Evolutionary conservation across 2,113 vertebrate species (phyloP), one percentile per base, ranked within the genome.

Genomic region (Solenodon paradoxus): DNA sequence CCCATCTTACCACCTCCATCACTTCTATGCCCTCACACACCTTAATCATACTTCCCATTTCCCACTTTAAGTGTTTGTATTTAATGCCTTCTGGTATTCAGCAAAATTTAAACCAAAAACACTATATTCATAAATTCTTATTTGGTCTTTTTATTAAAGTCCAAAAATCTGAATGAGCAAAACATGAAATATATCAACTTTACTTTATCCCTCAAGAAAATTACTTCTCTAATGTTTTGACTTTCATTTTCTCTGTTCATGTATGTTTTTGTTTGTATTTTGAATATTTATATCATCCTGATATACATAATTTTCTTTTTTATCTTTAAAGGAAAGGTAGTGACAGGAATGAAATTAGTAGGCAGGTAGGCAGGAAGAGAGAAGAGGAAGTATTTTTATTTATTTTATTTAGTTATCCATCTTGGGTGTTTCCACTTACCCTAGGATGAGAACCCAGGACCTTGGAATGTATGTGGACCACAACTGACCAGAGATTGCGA

Each of bases 81-180:
- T 64, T 59, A 49, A 13, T 61, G 45, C 69, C 35, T 42, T 84
- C 24, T 85, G 19, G 16, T 79, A 9, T 5, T 74, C 53, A 94
- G 22, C 59, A 78, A 68, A 68, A 7, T 69, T 45, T 71, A 42
- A 90, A 45, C 22, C 15, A 26, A 84, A 45, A 82, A 16, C 7
- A 69, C 15, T 17, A 28, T 42, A 57, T 49, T 69, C 32, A 17
- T 12, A 77, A 28, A 35, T 61, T 5, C 19, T 12, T 69, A n/a
- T 24, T 83, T 20, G 26, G 47, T 68, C 1, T 77, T 69, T 24
- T n/a, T n/a, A 69, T 51, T 87, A 83, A 66, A 55, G 7, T 49
- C 49, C 10, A 90, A 28, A 77, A 30, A 59, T 59, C 83, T 83
- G n/a, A 61, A 77, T 68, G 3, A 66, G 16, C 15, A 94, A 89